Evolutionary conservation across 2,888 invertebrate species (phyloP), one percentile per base, ranked within the genome.

Genomic region (Melitaea athalia): DNA sequence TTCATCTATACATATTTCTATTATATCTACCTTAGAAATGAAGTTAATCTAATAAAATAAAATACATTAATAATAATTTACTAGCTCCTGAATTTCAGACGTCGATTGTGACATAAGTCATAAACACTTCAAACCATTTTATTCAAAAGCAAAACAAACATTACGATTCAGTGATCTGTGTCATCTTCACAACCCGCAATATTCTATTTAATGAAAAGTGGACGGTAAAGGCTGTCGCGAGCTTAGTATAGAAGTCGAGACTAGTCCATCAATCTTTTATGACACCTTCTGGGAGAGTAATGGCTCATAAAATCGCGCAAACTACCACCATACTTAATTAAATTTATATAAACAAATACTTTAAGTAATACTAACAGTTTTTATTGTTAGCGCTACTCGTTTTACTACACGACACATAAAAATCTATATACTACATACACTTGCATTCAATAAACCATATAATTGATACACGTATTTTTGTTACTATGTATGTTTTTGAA

Each of bases 191-290:
- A 38, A 38, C n/a, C 15, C n/a, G 15, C 31, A 47, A 24, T 17
- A 17, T 24, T 33, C 11, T 31, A 42, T 47, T 60, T 17, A 11
- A 59, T 59, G 14, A 45, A 47, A 45, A 60, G 14, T 47, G 24
- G 31, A 61, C 49, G 6, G 33, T n/a, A 47, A 59, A 24, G 10
- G 38, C n/a, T n/a, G 57, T 57, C 33, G 8, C 38, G 38, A 59
- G 38, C 42, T 15, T 10, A 59, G 59, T 59, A 5, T n/a, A 8
- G 38, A 31, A n/a, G 15, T 59, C 60, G 47, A 61, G 49, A n/a
- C n/a, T 10, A 17, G 42, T 45, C 60, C 33, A 61, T 47, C 60
- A 61, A 33, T 47, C 63, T 67, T 67, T 63, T 70, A 64, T 57
- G 60, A 67, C 52, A 59, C 64, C 64, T 38, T 49, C 55, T 33